Evolutionary conservation across 1,140 invertebrate genomes (phyloP), one percentile per base, ranked within the genome.

Genomic region (Magallana gigas): DNA sequence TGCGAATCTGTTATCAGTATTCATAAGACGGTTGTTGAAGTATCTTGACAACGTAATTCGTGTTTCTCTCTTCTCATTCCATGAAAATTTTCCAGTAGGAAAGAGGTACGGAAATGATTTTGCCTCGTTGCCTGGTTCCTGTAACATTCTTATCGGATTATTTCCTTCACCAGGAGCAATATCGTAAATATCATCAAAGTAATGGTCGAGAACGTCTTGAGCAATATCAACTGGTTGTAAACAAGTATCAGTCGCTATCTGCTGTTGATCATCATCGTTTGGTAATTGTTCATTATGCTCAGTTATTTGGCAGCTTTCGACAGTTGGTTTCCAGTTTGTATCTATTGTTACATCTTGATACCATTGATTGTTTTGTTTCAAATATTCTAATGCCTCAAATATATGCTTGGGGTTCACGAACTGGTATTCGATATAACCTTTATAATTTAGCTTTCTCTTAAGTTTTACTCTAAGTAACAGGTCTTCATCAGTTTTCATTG

Each of bases 171-270:
- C 36, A 48, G 36, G 36, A 4, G 36, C 36, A 48, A 48, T 48
- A 85, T 59, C 84, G 56, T 85, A 90, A 14, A 88, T 58, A 71
- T 81, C 29, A 29, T 88, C 84, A 80, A 87, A 87, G 14, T 85
- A 59, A 18, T 71, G 23, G 62, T 87, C 83, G 23, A 90, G 18
- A 68, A 85, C 16, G 58, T 90, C 89, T 62, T 90, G 89, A 56
- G 68, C 87, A 48, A 90, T 86, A 84, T 90, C 85, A 56, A 82
- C 84, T 62, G 89, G 89, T 86, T 90, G 87, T 5, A 90, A 56
- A 71, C 87, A 88, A 57, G 89, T 83, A 81, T 90, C 87, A 48
- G 5, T 48, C 36, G 36, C 36, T 48, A 48, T 48, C 36, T 48
- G 36, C 0, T 48, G 36, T 0, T 48, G 36, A 48, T 48, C 36